Evolutionary conservation across 2,113 vertebrate genomes (phyloP), one percentile per base, ranked within the genome.

Genomic region (Perca flavescens): DNA sequence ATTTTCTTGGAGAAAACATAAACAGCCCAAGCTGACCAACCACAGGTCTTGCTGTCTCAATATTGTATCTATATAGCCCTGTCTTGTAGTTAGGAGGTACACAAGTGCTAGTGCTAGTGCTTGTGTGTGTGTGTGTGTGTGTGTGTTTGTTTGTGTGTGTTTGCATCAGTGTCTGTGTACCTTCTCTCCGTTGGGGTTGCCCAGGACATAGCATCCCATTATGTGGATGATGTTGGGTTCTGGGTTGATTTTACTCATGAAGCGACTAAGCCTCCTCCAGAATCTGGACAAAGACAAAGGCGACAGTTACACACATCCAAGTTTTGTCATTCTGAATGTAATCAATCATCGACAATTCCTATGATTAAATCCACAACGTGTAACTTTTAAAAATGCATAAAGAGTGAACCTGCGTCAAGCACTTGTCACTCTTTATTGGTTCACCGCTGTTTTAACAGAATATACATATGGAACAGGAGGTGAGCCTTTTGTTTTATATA

Each of bases 181-280:
- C 98, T 99, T 99, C 89, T 99, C 98, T 92, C 98, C 98, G 28
- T 99, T 99, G 78, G 97, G 98, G 95, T 99, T 99, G 73, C 98
- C 98, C 87, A 99, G 94, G 54, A 99, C 96, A 15, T 99, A 99
- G 91, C 97, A 99, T 91, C 98, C 98, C 98, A 99, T 99, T 85
- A 99, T 95, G 85, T 99, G 97, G 86, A 99, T 96, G 87, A 98
- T 88, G 76, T 99, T 99, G 40, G 98, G 97, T 89, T 99, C 97
- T 0, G 98, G 97, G 95, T 99, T 99, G 86, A 98, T 78, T 94
- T 99, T 99, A 93, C 98, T 99, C 98, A 99, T 99, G 82, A 99
- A 93, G 46, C 96, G 96, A 89, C 98, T 97, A 86, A 99, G 89
- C 65, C 96, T 96, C 93, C 96, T 99, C 98, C 98, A 99, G 94